These are phyloP conservation scores for Acanthaster planci DNA, from an alignment of 35 echinoderm and acorn worm genomes.

Conservation along the genomic window DNA sequence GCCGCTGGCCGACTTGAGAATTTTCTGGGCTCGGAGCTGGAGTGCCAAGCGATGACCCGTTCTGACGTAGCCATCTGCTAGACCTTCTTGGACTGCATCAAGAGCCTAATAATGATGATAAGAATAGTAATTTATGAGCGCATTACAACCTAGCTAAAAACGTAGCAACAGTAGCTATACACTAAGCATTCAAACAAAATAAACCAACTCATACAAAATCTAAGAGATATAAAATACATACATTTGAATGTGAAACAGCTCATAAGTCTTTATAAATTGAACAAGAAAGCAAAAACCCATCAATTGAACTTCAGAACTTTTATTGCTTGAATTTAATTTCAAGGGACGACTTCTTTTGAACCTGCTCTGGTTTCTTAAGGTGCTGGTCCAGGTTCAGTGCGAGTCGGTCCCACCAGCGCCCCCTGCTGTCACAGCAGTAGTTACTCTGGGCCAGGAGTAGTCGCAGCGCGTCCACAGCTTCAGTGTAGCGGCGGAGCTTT, in stretches of 20 bases:
- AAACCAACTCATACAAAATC: no score
- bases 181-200: no score
- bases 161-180: no score
- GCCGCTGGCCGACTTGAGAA: constrained; percentile 61
- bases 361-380: constrained; percentile 86
- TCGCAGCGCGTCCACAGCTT: constrained; percentile 78
- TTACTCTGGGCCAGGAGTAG: constrained; percentile 44
- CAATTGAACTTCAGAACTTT: no score
- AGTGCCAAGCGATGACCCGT: constrained; percentile 73
- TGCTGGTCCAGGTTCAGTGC: constrained; percentile 95
- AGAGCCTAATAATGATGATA: no score
- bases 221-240: no score
- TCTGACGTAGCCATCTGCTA: constrained; percentile 72
- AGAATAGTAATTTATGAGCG: no score
- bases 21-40: constrained; percentile 82
- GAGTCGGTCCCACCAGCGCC: constrained; percentile 86
- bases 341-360: constrained; percentile 3
- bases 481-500: constrained; percentile 77
- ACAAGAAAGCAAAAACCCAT: no score
- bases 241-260: no score
- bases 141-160: no score
- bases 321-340: no score
- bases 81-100: constrained; percentile 72
- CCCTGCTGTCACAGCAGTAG: constrained; percentile 76
- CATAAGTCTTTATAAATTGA: no score